Base-by-base conservation (phyloP, 30 jellyfish, hydroid and myxozoan genomes). In the Hydractinia symbiolongicarpus region DNA sequence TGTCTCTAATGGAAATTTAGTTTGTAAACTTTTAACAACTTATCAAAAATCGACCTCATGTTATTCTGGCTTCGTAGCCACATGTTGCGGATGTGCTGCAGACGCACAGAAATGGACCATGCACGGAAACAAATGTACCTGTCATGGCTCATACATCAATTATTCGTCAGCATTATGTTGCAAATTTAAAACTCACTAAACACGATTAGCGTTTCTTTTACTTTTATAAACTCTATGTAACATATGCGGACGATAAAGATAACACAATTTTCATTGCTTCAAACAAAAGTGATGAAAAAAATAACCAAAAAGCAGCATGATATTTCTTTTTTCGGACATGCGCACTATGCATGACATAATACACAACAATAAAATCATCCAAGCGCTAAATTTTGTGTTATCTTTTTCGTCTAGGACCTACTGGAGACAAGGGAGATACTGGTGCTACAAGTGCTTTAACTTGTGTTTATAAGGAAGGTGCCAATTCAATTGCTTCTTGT, bases 341-440 rank as follows among this genome's bases (percentile, higher is more conserved):
- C 40, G 19, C 74, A 64, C 74, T 7, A 13, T n/a, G 52, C 74
- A 6, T 64, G 74, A 64, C 9, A 16, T 11, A 11, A 16, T 11
- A 16, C 15, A 16, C 17, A 16, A 58, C 15, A 58, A 58, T 58
- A 11, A 11, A 11, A 7, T 13, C 74, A 6, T 7, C 74, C 7
- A 13, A 6, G 7, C 74, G 19, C 40, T 8, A 64, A 64, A 64
- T 13, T 64, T 64, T 64, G 74, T 64, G 74, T 64, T 64, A 64
- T 64, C 74, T 64, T 64, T 64, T 64, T 64, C 74, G 74, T 64
- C 74, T 64, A 64, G 74, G 74, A 64, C 74, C 7, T n/a, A 44
- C 9, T n/a, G 74, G 74, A n/a, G 52, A 44, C 9, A 64, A 64
- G 16, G 74, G 74, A 6, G 74, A 64, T 51, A 7, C 52, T n/a